Base-by-base conservation (phyloP, 1,140 invertebrate genomes). In the Choristoneura fumiferana region DNA sequence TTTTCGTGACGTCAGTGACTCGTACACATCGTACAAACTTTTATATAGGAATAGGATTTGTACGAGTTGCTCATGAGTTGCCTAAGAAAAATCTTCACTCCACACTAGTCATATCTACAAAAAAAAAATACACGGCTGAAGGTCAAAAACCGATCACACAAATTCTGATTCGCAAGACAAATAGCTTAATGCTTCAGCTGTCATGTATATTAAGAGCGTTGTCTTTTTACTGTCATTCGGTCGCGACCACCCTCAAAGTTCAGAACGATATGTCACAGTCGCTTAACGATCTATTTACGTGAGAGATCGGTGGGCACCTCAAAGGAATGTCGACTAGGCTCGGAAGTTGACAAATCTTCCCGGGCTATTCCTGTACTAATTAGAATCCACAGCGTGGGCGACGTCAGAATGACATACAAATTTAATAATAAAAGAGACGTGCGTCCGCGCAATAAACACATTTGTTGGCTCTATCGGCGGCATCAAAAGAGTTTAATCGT, bases 301-400 rank as follows among this genome's bases (percentile, higher is more conserved):
- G 62, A 54, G 64, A 58, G 69, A 73, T 58, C 58, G 58, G 60
- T 54, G 73, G 53, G 59, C 58, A 58, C 67, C 73, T 81, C 70
- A 82, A 81, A 84, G 81, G 81, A 81, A 81, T 74, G 75, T 70
- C 71, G 63, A 76, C 68, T 75, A 77, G 61, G 80, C 67, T 85
- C 71, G 81, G 82, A 85, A 89, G 79, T 87, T 89, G 84, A 89
- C 85, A 89, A 89, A 89, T 89, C 73, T 78, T 69, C 54, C 57
- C 55, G 60, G 73, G 82, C 85, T 88, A 88, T 88, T 88, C 84
- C 74, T 84, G 84, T 87, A 84, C 85, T 87, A 88, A 88, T 88
- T 87, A 87, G 85, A 77, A 62, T 63, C 57, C 39, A 58, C 65
- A 75, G 75, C 68, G 77, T 76, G 74, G 74, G 76, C 72, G 71